phyloP scores from a whole-genome alignment of 2,113 vertebrate genomes.

The Sphyrna mokarran region DNA sequence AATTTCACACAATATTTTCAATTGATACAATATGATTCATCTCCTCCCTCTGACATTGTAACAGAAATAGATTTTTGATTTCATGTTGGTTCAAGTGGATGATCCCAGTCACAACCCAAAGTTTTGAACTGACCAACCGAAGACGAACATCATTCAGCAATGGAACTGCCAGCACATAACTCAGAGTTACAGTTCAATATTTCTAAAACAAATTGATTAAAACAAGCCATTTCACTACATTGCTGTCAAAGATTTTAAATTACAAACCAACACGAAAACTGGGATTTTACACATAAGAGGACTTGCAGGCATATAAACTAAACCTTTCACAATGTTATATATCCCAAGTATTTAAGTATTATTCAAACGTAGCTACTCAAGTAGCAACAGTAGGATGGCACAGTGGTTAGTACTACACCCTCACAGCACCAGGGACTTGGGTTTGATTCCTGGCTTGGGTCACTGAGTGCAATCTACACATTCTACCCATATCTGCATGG shows the following conservation, averaged over 20 bases:
- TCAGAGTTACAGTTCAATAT: neutral
- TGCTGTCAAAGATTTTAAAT: neutral
- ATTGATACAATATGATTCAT: neutral
- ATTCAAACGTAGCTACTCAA: neutral
- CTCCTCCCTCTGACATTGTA: neutral
- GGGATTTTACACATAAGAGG: neutral
- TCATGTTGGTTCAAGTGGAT: neutral
- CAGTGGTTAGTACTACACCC: too few relatives aligned
- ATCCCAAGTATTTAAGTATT: neutral
- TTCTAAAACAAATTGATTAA: neutral
- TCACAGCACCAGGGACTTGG: too few relatives aligned
- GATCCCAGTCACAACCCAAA: neutral
- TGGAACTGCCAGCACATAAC: neutral
- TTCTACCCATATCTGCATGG: too few relatives aligned
- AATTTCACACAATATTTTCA: neutral
- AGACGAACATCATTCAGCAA: neutral
- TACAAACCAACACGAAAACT: neutral
- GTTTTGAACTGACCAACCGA: neutral
- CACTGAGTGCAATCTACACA: too few relatives aligned
- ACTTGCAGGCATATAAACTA: neutral
- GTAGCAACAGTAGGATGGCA: too few relatives aligned
- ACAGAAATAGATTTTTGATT: neutral
- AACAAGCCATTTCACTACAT: neutral
- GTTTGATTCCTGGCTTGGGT: too few relatives aligned
- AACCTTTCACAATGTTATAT: neutral